These are phyloP conservation scores for Euwallacea similis DNA, from an alignment of 1,140 invertebrate genomes.

Conservation along the genomic window DNA sequence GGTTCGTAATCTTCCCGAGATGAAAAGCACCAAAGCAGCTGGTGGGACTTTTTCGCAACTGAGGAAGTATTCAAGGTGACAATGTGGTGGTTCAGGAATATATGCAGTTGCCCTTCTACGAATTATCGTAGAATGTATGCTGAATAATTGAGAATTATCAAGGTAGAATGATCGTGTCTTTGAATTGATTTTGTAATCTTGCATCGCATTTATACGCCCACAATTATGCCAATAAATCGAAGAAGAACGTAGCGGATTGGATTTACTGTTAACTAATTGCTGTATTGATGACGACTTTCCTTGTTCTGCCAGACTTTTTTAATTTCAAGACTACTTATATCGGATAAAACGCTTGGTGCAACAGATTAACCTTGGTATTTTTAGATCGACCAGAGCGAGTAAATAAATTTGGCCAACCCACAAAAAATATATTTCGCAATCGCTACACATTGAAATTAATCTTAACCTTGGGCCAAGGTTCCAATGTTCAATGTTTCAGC, in stretches of 20 bases:
- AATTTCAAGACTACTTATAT: too few relatives aligned
- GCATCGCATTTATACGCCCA: conserved; percentile 30
- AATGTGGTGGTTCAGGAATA: neutral
- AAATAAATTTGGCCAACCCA: conserved; percentile 13
- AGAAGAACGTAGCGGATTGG: neutral
- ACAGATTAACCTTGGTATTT: conserved; percentile 9
- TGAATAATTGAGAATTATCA: conserved; percentile 29
- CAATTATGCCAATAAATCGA: conserved; percentile 15
- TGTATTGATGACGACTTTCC: too few relatives aligned
- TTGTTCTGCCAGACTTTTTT: too few relatives aligned
- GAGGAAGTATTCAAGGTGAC: neutral
- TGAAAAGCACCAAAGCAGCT: too few relatives aligned
- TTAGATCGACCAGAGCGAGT: conserved; percentile 7
- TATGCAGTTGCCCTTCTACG: conserved; percentile 8
- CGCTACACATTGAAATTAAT: conserved; percentile 8
- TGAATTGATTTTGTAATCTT: conserved; percentile 21
- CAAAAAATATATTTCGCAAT: conserved; percentile 16
- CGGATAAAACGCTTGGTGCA: too few relatives aligned
- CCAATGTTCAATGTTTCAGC: neutral
- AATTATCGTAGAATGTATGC: conserved; percentile 11
- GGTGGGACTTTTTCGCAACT: too few relatives aligned
- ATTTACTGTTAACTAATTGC: too few relatives aligned
- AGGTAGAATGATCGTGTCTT: conserved; percentile 21
- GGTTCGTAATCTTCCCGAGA: too few relatives aligned
- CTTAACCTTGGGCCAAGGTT: conserved; percentile 11